A percentile compares a stretch with the other conserved stretches of the same genome.
Conservation (phyloP, 2,888 invertebrate genomes). For the Balanococcus diminutus region DNA sequence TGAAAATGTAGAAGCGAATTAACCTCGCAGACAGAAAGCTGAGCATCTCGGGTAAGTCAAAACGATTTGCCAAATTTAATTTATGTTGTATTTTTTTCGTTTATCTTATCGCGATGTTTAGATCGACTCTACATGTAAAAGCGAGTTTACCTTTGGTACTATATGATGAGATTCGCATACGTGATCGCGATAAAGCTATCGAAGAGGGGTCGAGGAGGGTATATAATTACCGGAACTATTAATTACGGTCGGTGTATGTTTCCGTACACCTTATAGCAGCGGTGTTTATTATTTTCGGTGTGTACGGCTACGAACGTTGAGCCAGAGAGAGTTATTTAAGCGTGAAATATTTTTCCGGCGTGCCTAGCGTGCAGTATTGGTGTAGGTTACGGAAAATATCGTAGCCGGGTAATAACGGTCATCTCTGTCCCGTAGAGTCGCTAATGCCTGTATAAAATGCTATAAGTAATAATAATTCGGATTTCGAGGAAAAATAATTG, state of each 20-base stretch:
- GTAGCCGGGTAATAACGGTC: not conserved
- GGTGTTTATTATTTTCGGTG: not conserved
- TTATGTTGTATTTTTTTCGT: no score
- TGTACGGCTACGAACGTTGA: not conserved
- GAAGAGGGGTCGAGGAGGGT: not conserved
- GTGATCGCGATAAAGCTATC: not conserved
- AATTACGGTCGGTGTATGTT: slow-evolving; percentile 4
- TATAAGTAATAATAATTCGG: no score
- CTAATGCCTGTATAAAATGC: not conserved
- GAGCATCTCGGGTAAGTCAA: no score
- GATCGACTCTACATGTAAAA: no score
- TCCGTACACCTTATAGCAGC: not conserved
- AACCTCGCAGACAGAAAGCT: no score
- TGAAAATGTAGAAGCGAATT: no score
- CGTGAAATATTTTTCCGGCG: slow-evolving; percentile 26
- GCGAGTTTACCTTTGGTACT: no score
- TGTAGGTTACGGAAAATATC: slow-evolving; percentile 1
- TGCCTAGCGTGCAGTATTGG: not conserved
- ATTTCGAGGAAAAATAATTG: no score
- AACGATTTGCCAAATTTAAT: no score
- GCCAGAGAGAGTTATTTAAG: not conserved
- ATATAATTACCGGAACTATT: slow-evolving; percentile 19
- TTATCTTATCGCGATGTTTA: no score
- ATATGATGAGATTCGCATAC: no score
- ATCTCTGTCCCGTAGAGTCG: not conserved